Evolutionary conservation across 2,888 invertebrate genomes (phyloP), one percentile per base, ranked within the genome.

Genomic region (Tipula confusa): DNA sequence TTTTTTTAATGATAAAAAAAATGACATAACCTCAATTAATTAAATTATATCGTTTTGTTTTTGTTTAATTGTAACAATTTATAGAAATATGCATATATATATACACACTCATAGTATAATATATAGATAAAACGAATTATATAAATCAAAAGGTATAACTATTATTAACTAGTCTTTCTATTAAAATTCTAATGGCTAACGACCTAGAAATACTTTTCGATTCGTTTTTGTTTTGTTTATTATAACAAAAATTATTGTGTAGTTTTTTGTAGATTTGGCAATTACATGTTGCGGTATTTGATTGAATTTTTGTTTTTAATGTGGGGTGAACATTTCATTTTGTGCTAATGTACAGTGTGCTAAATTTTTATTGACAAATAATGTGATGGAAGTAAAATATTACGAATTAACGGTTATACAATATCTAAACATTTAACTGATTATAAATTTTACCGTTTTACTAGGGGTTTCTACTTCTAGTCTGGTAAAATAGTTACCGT

Each of bases 251-350:
- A 24, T 11, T 64, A 15, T n/a, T 24, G 9, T 64, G 18, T 18
- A 64, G 64, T 64, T 64, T 38, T 64, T 64, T 64, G 64, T 64
- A 64, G 64, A 64, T 64, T 64, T 64, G 64, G 64, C 64, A 64
- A 64, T 24, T 64, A 64, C 24, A 7, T 24, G 64, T 64, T 64
- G 18, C 64, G 64, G n/a, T 18, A 64, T 64, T 64, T 64, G 24
- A 24, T 64, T 24, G 64, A 24, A 64, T 9, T 64, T 64, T 64
- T 64, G 1, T 24, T 7, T 64, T 9, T 9, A 9, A 64, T 43
- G 64, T 64, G 64, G 64, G 64, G 64, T 64, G 24, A 64, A 9
- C n/a, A n/a, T 24, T 24, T 9, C 24, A 24, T 64, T 64, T 64
- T 24, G 64, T 24, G 18, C 64, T 64, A n/a, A n/a, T n/a, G 24